These are phyloP conservation scores for Drosophila kepulauana DNA, from an alignment of 1,140 invertebrate genomes.

Conservation along the genomic window DNA sequence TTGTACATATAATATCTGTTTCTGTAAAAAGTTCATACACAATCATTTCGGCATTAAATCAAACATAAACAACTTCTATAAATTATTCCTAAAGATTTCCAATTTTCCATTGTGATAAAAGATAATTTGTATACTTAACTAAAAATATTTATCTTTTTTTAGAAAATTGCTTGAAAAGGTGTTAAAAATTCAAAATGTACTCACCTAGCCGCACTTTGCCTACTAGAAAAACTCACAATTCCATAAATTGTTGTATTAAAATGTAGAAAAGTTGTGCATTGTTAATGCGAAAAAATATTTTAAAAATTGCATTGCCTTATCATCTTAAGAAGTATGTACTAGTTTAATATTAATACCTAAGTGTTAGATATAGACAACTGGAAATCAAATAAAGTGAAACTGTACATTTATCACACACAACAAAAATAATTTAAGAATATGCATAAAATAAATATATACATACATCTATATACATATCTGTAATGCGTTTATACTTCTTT, in stretches of 20 bases:
- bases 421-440: slow-evolving; percentile 54
- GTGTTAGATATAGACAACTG: slow-evolving; percentile 74
- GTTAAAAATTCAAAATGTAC: slow-evolving; percentile 46
- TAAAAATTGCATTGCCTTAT: slow-evolving; percentile 65
- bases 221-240: slow-evolving; percentile 75
- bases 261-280: slow-evolving; percentile 54
- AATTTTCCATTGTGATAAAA: slow-evolving; percentile 80
- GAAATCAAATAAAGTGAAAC: slow-evolving; percentile 73
- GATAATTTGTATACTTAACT: slow-evolving; percentile 74
- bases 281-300: slow-evolving; percentile 55
- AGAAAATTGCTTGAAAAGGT: slow-evolving; percentile 69
- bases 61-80: slow-evolving; percentile 58
- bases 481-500: background rate
- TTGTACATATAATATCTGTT: slow-evolving; percentile 52
- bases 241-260: slow-evolving; percentile 67
- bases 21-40: slow-evolving; percentile 66
- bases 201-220: slow-evolving; percentile 75
- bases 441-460: slow-evolving; percentile 51
- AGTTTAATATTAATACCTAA: slow-evolving; percentile 69
- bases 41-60: slow-evolving; percentile 63
- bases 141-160: slow-evolving; percentile 71
- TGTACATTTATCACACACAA: slow-evolving; percentile 77
- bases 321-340: slow-evolving; percentile 47
- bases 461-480: slow-evolving; percentile 19
- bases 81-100: slow-evolving; percentile 64